Base-by-base conservation (phyloP, 2,888 invertebrate species). In the Minunthozetes semirufus region DNA sequence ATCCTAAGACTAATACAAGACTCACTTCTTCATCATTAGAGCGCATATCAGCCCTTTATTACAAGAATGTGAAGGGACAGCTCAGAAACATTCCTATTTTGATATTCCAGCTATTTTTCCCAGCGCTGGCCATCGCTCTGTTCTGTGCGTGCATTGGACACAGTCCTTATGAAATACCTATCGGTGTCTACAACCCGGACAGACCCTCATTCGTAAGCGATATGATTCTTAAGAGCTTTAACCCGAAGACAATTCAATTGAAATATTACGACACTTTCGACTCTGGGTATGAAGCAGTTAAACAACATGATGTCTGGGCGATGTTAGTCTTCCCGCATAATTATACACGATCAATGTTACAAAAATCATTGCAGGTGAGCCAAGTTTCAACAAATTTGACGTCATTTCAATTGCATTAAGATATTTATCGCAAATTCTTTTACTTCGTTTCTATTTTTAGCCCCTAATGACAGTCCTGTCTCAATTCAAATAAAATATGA, bases 131-230 rank as follows among this genome's bases (percentile, higher is more conserved):
- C 19, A 22, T 70, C 27, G 6, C 25, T 13, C 22, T 70, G 27
- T 70, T 70, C 38, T 70, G 70, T 25, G 46, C 70, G 48, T 70
- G 70, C 46, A 70, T 70, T 27, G 70, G 70, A 46, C 19, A 70
- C 22, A 70, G 27, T 70, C 70, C 70, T 2, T 48, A 70, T 6
- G 70, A 70, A 33, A 70, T 70, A 15, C 70, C 70, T 2, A 19
- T 70, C 25, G 70, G 70, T 70, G 70, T 70, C 48, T 48, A 70
- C 15, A 70, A 70, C 9, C 70, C 70, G 25, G 70, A 70, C 38
- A 42, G 13, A 48, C 70, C 70, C 0, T 46, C 70, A 0, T 46
- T 70, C 27, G 48, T 48, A 13, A 42, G 42, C 27, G 70, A 70
- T 70, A 48, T 70, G 1, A 70, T 70, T 15, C 48, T 70, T 13